Evolutionary conservation across 2,888 invertebrate species (phyloP), one percentile per base, ranked within the genome.

Genomic region (Rotaria sp.): DNA sequence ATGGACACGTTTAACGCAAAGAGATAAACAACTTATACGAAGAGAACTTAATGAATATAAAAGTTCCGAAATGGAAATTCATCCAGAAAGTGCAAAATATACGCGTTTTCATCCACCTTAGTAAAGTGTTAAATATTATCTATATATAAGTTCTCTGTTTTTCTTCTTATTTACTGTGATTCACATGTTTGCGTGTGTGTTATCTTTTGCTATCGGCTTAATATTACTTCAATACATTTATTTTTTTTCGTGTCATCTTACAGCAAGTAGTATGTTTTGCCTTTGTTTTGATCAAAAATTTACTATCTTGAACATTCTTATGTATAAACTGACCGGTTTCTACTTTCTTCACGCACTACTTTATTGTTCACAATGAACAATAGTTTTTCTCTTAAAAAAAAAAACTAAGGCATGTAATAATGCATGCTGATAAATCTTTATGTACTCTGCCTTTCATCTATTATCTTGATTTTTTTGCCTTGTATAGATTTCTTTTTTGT

Each of bases 11-110:
- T 94, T 99, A 89, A 99, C 99, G 89, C 97, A 97, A 88, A 95
- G 96, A 92, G 99, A 99, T 93, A 99, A 99, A 92, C 98, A 98
- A 89, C 96, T 96, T 92, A 99, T 99, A 92, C 94, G 98, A 88
- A 97, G 97, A 92, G 98, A 99, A 92, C 94, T 99, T 91, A 99
- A 99, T 93, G 98, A 99, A 93, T 99, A 97, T 92, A 99, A 99
- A 93, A 96, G 96, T 92, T 95, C 95, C 88, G 99, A 99, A 93
- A 99, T 99, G 99, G 96, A 96, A 90, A 98, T 99, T 89, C 99
- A 99, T 93, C 96, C 97, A 92, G 97, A 97, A 90, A 97, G 97
- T 94, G 94, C 96, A 92, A 97, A 97, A 93, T 94, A 97, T 88
- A 93, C 93, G 55, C 91, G 93, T 92, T 92, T 87, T 75, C 87